Conservation (phyloP, 2,888 invertebrate genomes). For the Tethea ocularis region DNA sequence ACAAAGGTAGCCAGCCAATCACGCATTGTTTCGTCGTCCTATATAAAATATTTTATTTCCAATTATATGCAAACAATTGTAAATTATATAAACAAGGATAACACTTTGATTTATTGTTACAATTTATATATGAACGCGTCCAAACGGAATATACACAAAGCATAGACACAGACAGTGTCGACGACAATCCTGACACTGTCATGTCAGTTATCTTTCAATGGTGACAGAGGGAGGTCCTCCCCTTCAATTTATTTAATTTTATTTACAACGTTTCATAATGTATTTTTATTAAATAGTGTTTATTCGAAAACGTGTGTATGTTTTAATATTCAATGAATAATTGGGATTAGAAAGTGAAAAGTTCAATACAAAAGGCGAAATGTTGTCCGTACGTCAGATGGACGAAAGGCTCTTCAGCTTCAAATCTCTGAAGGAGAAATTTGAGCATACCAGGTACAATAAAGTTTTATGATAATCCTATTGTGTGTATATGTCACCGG, state of each 20-base stretch:
- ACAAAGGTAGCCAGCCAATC: neutral
- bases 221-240: conserved; percentile 1
- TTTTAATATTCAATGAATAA: neutral
- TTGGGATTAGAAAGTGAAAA: conserved; percentile 27
- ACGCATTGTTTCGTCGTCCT: neutral
- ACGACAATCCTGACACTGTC: conserved; percentile 17
- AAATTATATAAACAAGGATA: neutral
- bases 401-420: conserved; percentile 71
- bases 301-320: neutral
- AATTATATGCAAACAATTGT: neutral
- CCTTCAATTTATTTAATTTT: neutral
- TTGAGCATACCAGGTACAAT: conserved; percentile 68
- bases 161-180: conserved; percentile 16
- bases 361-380: conserved; percentile 38
- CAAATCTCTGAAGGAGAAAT: conserved; percentile 69
- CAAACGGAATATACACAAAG: conserved; percentile 7
- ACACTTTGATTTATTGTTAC: conserved; percentile 1
- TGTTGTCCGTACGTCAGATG: conserved; percentile 62
- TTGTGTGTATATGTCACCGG: too few species aligned
- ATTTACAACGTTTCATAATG: conserved; percentile 5
- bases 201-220: conserved; percentile 29
- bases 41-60: neutral
- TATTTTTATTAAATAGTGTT: conserved; percentile 6
- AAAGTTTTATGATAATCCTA: too few species aligned
- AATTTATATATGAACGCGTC: conserved; percentile 1